phyloP scores from a whole-genome alignment of 2,888 invertebrate species.

The Kryphioiulus occultus region DNA sequence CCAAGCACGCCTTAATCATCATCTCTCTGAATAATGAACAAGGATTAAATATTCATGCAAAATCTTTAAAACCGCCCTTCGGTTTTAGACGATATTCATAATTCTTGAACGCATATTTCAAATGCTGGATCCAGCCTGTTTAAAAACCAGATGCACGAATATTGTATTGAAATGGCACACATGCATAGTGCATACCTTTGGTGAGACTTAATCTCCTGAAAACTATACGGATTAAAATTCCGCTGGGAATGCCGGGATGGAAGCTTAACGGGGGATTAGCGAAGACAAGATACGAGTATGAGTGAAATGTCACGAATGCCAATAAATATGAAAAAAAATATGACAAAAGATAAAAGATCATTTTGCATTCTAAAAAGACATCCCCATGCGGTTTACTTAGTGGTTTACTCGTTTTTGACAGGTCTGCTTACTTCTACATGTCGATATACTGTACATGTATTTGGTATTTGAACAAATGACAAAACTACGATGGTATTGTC shows the following conservation, averaged over 20 bases:
- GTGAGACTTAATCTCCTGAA: constrained; percentile 41
- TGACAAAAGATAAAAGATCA: neutral
- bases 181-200: constrained; percentile 6
- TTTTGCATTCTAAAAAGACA: neutral
- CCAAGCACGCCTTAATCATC: neutral
- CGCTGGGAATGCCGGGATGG: constrained; percentile 33
- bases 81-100: neutral
- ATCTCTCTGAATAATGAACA: neutral
- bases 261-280: constrained; percentile 40
- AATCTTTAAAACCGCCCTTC: constrained; percentile 23
- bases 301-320: constrained; percentile 37
- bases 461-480: too few species aligned
- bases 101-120: neutral
- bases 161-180: constrained; percentile 1
- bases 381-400: constrained; percentile 1
- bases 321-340: neutral
- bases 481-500: too few species aligned
- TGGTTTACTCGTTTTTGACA: neutral
- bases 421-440: too few species aligned
- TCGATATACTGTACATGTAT: too few species aligned
- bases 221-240: constrained; percentile 47
- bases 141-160: neutral
- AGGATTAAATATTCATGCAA: constrained; percentile 1
- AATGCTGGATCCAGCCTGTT: neutral
- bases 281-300: neutral